Percentiles rank a stretch among this genome's conserved stretches.
These are phyloP conservation scores for Drosophila maculinotata DNA, from an alignment of 2,888 invertebrate species.

Conservation along the genomic window DNA sequence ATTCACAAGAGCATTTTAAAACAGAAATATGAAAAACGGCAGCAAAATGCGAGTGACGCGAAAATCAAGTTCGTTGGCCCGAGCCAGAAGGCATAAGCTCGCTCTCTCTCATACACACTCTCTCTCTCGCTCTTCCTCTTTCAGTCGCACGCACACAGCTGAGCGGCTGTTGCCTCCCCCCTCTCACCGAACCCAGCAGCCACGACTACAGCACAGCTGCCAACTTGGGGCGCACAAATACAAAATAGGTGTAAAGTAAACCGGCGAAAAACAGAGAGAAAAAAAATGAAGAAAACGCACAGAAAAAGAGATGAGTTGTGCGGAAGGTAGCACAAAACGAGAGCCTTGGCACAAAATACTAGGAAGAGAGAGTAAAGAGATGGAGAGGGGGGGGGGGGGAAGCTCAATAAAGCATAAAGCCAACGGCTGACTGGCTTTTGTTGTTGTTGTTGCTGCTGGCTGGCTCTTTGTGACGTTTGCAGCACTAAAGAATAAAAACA, in stretches of 20 bases:
- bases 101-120: conserved; percentile 14
- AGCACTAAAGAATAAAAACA: not conserved
- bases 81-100: conserved; percentile 58
- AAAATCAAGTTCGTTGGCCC: conserved; percentile 82
- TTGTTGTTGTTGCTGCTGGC: conserved; percentile 24
- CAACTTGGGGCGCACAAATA: conserved; percentile 52
- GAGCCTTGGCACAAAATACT: conserved; percentile 47
- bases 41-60: conserved; percentile 55
- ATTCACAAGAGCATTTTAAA: conserved; percentile 51
- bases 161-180: conserved; percentile 50
- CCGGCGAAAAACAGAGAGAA: conserved; percentile 61
- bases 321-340: conserved; percentile 36
- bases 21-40: conserved; percentile 53
- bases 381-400: conserved; percentile 13
- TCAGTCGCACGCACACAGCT: conserved; percentile 69
- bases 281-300: conserved; percentile 29
- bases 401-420: conserved; percentile 9
- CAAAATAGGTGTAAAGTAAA: conserved; percentile 64
- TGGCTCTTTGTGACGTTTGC: conserved; percentile 28
- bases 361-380: not conserved
- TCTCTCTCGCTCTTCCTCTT: conserved; percentile 13
- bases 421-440: conserved; percentile 39
- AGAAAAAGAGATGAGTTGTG: conserved; percentile 56
- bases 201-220: conserved; percentile 60
- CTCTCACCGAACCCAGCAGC: conserved; percentile 6